Conservation (phyloP, 2,888 invertebrate genomes). For the Lasioglossum figueresi region DNA sequence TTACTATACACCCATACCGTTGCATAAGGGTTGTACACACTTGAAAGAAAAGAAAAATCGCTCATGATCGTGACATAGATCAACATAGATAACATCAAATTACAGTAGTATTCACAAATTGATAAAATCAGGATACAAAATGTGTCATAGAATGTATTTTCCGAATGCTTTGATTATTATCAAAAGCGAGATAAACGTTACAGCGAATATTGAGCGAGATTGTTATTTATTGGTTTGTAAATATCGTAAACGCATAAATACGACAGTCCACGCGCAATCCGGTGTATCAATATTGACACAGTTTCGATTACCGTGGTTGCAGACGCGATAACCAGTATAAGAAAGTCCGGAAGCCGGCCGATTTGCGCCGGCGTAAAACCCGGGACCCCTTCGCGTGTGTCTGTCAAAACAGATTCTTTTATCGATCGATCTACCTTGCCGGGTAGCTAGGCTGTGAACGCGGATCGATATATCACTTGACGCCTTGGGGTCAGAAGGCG, state of each 20-base stretch:
- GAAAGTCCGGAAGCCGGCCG: slow-evolving; percentile 28
- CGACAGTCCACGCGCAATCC: not conserved
- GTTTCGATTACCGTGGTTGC: not conserved
- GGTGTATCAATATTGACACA: slow-evolving; percentile 1
- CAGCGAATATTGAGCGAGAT: not conserved
- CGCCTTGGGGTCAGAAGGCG: slow-evolving; percentile 48
- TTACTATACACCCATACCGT: no score
- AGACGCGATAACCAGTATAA: not conserved
- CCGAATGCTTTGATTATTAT: not conserved
- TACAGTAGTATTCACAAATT: not conserved
- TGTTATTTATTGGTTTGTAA: not conserved
- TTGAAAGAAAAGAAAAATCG: no score
- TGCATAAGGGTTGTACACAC: no score
- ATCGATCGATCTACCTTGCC: slow-evolving; percentile 33
- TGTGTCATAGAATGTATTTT: not conserved
- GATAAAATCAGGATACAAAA: not conserved
- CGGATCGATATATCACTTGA: slow-evolving; percentile 32
- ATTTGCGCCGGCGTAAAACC: slow-evolving; percentile 23
- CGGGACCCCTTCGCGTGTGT: slow-evolving; percentile 22
- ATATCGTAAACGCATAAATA: not conserved
- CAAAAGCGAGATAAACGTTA: not conserved
- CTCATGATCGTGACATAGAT: no score
- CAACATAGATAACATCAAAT: no score
- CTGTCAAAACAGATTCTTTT: slow-evolving; percentile 54
- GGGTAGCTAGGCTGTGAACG: slow-evolving; percentile 25